phyloP scores from a whole-genome alignment of 1,140 invertebrate genomes.

The Ptiloglossa arizonensis region DNA sequence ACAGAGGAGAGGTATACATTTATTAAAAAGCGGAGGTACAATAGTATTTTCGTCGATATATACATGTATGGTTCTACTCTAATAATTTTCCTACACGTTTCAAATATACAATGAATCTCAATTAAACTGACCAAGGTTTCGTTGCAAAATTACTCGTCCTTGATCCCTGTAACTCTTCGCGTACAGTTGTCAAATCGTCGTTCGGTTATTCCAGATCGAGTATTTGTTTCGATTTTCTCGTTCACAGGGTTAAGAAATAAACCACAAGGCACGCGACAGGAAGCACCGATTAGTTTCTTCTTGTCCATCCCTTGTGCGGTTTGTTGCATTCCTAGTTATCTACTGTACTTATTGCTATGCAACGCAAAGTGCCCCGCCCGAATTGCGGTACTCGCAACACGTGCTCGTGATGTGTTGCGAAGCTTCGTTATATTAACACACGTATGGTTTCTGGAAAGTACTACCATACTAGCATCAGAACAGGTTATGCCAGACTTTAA shows the following conservation, averaged over 20 bases:
- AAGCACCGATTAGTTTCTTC: constrained; percentile 11
- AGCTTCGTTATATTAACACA: not conserved
- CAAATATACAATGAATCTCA: too few species aligned
- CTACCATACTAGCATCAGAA: not conserved
- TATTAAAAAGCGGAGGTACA: too few species aligned
- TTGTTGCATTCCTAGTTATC: constrained; percentile 23
- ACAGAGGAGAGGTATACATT: too few species aligned
- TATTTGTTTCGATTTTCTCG: too few species aligned
- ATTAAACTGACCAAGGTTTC: too few species aligned
- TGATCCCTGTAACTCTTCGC: too few species aligned
- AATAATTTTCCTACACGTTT: too few species aligned
- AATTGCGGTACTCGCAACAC: constrained; percentile 38
- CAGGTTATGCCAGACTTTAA: constrained; percentile 7
- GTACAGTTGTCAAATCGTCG: too few species aligned
- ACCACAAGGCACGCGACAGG: constrained; percentile 17
- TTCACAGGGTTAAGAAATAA: not conserved
- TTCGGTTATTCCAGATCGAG: too few species aligned
- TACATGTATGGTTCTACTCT: too few species aligned
- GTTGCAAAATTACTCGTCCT: too few species aligned
- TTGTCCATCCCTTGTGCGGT: constrained; percentile 17
- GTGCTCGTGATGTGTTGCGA: constrained; percentile 29
- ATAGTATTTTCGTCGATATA: too few species aligned
- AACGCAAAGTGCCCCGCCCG: constrained; percentile 10
- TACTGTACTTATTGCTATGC: not conserved
- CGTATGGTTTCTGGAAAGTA: not conserved